phyloP scores from a whole-genome alignment of 23 tunicate species.

The Phallusia fumigata region DNA sequence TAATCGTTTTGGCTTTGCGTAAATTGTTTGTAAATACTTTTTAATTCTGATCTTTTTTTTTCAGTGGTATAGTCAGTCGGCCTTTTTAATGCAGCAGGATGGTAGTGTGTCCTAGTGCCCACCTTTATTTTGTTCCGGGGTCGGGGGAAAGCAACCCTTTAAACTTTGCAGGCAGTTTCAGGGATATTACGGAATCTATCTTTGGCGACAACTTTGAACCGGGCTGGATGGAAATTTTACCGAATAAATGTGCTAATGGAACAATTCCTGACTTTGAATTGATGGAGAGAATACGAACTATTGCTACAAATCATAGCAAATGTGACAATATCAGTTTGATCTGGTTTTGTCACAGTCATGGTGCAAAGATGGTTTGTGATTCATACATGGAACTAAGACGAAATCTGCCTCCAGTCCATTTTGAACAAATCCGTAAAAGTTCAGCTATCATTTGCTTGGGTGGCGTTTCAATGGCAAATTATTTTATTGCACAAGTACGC shows the following conservation, averaged over 20 bases:
- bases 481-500: background rate
- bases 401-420: background rate
- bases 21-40: too few species aligned
- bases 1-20: too few species aligned
- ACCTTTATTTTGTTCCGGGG: background rate
- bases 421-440: background rate
- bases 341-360: background rate
- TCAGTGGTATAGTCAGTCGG: too few species aligned
- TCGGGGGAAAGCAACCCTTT: background rate
- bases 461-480: background rate
- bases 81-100: too few species aligned
- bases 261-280: background rate
- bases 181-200: background rate
- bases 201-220: background rate
- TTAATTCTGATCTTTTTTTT: too few species aligned
- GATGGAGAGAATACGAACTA: background rate
- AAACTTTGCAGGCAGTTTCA: background rate
- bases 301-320: background rate
- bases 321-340: background rate
- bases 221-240: background rate
- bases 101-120: too few species aligned
- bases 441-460: conserved; percentile 3
- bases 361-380: conserved; percentile 11
- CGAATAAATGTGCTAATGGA: background rate
- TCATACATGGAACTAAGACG: background rate